These are phyloP conservation scores for Microtus pennsylvanicus DNA, from an alignment of 2,113 vertebrate species.

Conservation along the genomic window DNA sequence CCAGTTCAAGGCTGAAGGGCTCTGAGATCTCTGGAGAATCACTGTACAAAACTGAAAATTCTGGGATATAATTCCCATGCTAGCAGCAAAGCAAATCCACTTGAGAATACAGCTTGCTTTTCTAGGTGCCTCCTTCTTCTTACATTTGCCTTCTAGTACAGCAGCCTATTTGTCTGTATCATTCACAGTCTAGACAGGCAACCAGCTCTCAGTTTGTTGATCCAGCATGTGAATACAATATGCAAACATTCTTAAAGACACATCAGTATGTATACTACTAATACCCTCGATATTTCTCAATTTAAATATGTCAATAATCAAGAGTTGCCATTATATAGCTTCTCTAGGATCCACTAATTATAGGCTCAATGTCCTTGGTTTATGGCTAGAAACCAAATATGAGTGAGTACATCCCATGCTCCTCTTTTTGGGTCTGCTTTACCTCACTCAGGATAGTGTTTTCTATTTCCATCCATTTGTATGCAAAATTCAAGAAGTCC, in stretches of 20 bases:
- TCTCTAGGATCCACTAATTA: too few species aligned
- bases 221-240: not conserved
- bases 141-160: not conserved
- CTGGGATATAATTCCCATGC: not conserved
- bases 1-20: not conserved
- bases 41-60: not conserved
- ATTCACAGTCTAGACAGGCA: not conserved
- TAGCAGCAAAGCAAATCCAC: not conserved
- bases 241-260: not conserved
- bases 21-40: not conserved
- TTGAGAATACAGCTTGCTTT: not conserved
- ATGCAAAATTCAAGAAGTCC: too few species aligned
- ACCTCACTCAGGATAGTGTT: too few species aligned
- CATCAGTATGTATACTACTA: not conserved
- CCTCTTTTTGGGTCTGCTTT: too few species aligned
- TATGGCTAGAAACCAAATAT: too few species aligned
- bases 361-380: too few species aligned
- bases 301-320: not conserved
- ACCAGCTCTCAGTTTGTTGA: not conserved
- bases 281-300: not conserved
- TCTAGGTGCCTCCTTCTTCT: not conserved
- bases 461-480: too few species aligned
- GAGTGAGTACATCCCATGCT: too few species aligned
- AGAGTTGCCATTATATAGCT: too few species aligned
- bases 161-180: not conserved